Conservation (phyloP, 2,797 vertebrate genomes). For the Furcifer pardalis region DNA sequence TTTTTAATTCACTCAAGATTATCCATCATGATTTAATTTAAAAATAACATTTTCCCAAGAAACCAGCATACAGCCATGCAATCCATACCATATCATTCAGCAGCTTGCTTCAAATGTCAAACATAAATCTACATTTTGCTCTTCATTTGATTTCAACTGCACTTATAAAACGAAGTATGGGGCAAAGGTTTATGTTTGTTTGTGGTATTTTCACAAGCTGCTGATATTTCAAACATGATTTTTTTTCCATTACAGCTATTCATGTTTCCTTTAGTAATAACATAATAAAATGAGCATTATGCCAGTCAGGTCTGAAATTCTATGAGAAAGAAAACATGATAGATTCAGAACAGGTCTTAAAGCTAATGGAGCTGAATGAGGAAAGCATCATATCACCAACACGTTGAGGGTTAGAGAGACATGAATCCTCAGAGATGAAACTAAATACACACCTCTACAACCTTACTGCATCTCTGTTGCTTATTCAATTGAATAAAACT, state of each 20-base stretch:
- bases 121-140: background rate
- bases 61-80: background rate
- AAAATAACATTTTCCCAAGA: background rate
- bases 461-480: background rate
- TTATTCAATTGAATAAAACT: background rate
- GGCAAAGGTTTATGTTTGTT: conserved; percentile 7
- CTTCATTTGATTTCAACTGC: conserved; percentile 2
- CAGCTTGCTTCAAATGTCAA: background rate
- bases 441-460: background rate
- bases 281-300: conserved; percentile 4
- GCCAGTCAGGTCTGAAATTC: conserved; percentile 5
- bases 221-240: background rate
- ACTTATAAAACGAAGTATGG: background rate
- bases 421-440: background rate
- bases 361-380: background rate
- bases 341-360: background rate
- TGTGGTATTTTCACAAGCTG: conserved; percentile 7
- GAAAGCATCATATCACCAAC: background rate
- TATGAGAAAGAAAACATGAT: background rate
- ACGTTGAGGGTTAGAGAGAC: background rate
- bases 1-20: background rate
- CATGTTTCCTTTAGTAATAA: background rate
- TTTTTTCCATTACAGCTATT: background rate
- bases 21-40: background rate
- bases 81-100: background rate